Evolutionary conservation across 2,888 invertebrate species (phyloP).

Genomic region (Elgonia sp.): DNA sequence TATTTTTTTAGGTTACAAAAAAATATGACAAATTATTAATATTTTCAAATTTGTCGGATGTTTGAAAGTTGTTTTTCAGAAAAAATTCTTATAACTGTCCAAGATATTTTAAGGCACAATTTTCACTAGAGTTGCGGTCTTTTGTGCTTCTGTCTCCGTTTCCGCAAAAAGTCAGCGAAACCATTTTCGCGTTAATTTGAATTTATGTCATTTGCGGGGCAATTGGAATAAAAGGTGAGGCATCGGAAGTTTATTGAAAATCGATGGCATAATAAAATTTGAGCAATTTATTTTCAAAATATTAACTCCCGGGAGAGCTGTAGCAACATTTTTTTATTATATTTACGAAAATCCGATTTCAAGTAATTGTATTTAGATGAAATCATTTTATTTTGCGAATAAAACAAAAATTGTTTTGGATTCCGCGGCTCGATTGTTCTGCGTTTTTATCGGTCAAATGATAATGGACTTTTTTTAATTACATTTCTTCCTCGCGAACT

Average conservation of each 20-base stretch:
- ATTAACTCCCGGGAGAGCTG: conserved; percentile 4
- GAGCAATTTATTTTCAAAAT: conserved; percentile 10
- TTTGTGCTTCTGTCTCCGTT: neutral
- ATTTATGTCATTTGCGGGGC: neutral
- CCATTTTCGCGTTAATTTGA: neutral
- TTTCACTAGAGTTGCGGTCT: neutral
- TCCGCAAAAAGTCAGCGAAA: neutral
- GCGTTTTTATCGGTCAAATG: neutral
- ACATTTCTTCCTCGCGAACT: no score
- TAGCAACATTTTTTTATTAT: conserved; percentile 19
- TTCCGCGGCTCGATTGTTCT: no score
- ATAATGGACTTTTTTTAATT: no score
- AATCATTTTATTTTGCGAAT: conserved; percentile 5
- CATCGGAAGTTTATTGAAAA: conserved; percentile 9
- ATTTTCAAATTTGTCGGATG: no score
- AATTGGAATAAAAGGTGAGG: neutral
- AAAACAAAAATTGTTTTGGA: no score
- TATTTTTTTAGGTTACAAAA: no score
- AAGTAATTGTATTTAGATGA: neutral
- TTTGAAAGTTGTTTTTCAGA: no score
- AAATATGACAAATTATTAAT: no score
- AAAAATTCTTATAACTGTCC: no score
- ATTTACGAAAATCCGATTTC: conserved; percentile 11
- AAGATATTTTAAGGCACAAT: neutral
- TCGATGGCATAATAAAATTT: conserved; percentile 12